Evolutionary conservation across 2,113 vertebrate species (phyloP), one percentile per base, ranked within the genome.

Genomic region (Perognathus longimembris): DNA sequence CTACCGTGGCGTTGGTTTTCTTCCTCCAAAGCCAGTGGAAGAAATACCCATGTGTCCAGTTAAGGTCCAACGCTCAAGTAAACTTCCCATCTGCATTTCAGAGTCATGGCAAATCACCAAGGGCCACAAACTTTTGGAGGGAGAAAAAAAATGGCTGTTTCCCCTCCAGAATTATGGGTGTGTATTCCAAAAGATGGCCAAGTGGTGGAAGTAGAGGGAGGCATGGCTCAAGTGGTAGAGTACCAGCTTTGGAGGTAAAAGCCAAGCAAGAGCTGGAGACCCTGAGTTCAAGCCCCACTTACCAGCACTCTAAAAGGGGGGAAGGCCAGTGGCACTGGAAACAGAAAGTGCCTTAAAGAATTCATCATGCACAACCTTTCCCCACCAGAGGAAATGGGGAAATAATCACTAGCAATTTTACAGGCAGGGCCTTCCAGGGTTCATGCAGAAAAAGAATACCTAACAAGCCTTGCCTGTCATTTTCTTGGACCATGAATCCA

Each of bases 1-100:
- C 70, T 66, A 32, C 34, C 74, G 64, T 40, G n/a, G 20, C 12
- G 28, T 40, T 36, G 32, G 30, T 45, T 61, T 34, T 69, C 84
- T 63, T 82, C 36, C 70, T 70, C 83, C 40, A 70, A 69, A 59
- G 78, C 84, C 40, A 81, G 57, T 76, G 54, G 28, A 67, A 91
- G 85, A 91, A 83, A 93, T 22, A 57, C 36, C 81, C 77, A 57
- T 0, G 5, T 73, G 20, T 71, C n/a, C 78, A 76, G 82, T 45
- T 85, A 32, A 70, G 61, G 32, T 45, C 32, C 14, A 61, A 20
- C 20, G 45, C 22, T 40, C 88, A 76, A 66, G 17, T 3, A 20
- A 89, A 45, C 63, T 20, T 77, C 34, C 34, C 42, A 18, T 54
- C 18, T 45, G 15, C 64, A 64, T 45, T 73, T 79, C 28, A 50